Conservation (phyloP, 2,888 invertebrate genomes). For the Callinectes sapidus region DNA sequence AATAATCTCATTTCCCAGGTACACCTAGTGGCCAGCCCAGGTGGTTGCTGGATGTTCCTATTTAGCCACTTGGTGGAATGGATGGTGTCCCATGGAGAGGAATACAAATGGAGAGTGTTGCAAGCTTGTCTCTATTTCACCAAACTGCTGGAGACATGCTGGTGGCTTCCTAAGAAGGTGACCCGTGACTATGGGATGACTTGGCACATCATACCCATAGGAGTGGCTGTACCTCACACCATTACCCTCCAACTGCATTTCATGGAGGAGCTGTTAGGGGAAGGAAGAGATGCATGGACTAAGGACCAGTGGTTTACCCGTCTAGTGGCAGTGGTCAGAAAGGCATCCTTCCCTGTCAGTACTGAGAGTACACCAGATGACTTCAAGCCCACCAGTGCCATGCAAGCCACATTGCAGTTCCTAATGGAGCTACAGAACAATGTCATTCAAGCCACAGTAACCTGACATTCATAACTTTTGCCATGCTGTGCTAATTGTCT, state of each 20-base stretch:
- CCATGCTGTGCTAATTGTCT: background rate
- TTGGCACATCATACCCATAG: slow-evolving; percentile 47
- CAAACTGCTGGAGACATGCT: slow-evolving; percentile 53
- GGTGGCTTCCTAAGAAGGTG: slow-evolving; percentile 61
- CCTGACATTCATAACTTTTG: background rate
- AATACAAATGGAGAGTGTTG: slow-evolving; percentile 43
- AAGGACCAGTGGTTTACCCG: background rate
- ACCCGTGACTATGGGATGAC: slow-evolving; percentile 34
- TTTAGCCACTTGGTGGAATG: slow-evolving; percentile 36
- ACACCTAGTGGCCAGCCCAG: slow-evolving; percentile 50
- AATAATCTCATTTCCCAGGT: slow-evolving; percentile 16
- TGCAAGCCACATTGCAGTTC: slow-evolving; percentile 34
- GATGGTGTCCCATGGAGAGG: slow-evolving; percentile 30
- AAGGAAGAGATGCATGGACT: background rate
- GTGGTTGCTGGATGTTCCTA: slow-evolving; percentile 46
- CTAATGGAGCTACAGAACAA: background rate
- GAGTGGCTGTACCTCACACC: slow-evolving; percentile 46
- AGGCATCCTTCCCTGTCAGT: background rate
- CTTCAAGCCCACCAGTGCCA: background rate
- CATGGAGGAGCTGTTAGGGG: background rate
- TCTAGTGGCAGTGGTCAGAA: slow-evolving; percentile 16
- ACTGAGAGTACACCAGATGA: background rate
- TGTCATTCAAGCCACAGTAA: background rate
- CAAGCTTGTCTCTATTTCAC: slow-evolving; percentile 53
- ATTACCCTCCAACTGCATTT: background rate